Conservation (phyloP, 2,888 invertebrate species). For the Agrochola lychnidis region DNA sequence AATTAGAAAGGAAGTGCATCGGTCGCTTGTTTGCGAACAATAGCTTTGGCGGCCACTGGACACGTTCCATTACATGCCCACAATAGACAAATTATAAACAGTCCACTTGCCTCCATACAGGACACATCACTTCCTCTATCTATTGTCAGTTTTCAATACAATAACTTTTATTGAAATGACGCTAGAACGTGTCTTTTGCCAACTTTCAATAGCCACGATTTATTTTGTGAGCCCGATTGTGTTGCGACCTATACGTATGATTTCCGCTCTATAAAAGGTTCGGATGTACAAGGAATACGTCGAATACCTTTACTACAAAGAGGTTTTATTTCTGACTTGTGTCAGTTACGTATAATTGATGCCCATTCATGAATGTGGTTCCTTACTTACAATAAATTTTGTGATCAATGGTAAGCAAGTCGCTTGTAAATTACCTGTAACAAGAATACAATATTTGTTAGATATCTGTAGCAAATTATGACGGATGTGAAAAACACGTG, state of each 20-base stretch:
- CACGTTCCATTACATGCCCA: conserved; percentile 84
- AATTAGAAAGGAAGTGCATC: conserved; percentile 84
- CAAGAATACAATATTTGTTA: conserved; percentile 72
- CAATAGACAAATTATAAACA: conserved; percentile 91
- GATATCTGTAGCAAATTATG: conserved; percentile 39
- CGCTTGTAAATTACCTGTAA: conserved; percentile 83
- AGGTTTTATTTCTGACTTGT: conserved; percentile 80
- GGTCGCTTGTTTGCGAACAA: conserved; percentile 80
- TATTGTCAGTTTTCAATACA: conserved; percentile 89
- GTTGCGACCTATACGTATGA: conserved; percentile 81
- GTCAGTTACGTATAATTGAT: conserved; percentile 74
- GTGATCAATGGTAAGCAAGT: conserved; percentile 73
- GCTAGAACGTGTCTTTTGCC: conserved; percentile 84
- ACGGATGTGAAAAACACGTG: not conserved
- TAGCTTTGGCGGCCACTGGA: conserved; percentile 75
- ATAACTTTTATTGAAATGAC: conserved; percentile 90
- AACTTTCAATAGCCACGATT: conserved; percentile 82
- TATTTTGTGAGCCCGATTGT: conserved; percentile 86
- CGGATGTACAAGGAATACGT: conserved; percentile 79
- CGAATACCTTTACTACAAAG: conserved; percentile 77
- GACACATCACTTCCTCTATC: conserved; percentile 88
- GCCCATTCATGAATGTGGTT: conserved; percentile 68
- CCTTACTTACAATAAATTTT: conserved; percentile 75
- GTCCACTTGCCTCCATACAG: conserved; percentile 89
- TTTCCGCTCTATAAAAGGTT: conserved; percentile 86